Conservation (phyloP, 92 coral and sea anemone species). For the Muricea muricata region DNA sequence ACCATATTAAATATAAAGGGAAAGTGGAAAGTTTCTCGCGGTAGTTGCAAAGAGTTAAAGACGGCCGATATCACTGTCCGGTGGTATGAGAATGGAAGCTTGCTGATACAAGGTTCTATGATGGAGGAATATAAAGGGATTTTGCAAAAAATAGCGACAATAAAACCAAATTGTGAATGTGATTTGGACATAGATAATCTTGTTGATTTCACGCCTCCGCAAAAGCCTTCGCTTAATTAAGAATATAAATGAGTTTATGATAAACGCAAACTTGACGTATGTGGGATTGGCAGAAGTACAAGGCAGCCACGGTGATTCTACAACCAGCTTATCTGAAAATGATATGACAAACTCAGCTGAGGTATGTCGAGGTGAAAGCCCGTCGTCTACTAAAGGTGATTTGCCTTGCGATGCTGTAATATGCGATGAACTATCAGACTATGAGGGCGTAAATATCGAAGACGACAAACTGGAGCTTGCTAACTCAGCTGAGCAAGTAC, state of each 20-base stretch:
- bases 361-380: background rate
- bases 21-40: conserved; percentile 5
- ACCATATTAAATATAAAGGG: background rate
- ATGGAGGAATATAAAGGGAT: no score
- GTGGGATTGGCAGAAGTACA: background rate
- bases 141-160: no score
- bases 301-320: background rate
- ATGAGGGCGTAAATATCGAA: no score
- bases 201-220: background rate
- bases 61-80: background rate
- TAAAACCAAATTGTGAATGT: no score
- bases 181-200: no score
- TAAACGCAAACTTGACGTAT: background rate
- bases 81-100: background rate
- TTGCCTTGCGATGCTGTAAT: background rate
- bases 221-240: background rate
- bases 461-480: no score
- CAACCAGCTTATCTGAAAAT: background rate
- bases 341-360: background rate
- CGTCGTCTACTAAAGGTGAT: background rate
- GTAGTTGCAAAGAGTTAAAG: background rate
- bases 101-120: background rate
- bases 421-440: no score
- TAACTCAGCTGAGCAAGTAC: no score
- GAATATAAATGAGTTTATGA: background rate